Evolutionary conservation across 1,140 invertebrate genomes (phyloP).

Genomic region (Lepidurus arcticus): DNA sequence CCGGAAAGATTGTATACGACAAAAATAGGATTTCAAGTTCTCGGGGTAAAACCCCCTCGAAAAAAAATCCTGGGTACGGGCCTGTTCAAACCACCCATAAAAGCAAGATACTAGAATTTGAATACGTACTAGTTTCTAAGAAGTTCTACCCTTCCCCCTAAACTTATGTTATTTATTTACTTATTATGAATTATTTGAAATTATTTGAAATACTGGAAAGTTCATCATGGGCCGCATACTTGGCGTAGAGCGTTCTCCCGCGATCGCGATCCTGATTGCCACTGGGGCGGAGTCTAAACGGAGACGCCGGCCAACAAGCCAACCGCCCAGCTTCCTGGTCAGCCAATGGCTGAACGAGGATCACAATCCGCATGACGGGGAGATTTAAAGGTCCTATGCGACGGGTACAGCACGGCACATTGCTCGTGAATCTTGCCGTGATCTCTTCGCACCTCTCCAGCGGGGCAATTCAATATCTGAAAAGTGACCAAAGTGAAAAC

Average conservation of each 20-base stretch:
- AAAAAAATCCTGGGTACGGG: too few relatives aligned
- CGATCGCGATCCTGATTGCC: not conserved
- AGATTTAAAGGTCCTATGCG: not conserved
- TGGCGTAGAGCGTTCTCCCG: not conserved
- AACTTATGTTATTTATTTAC: not conserved
- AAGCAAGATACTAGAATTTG: not conserved
- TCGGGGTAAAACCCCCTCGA: too few relatives aligned
- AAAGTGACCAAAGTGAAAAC: too few relatives aligned
- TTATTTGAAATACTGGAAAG: not conserved
- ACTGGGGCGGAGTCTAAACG: not conserved
- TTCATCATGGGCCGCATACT: not conserved
- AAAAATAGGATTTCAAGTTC: too few relatives aligned
- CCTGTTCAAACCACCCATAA: not conserved
- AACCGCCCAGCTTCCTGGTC: not conserved
- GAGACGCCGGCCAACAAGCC: not conserved
- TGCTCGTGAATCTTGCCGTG: slow-evolving; percentile 7
- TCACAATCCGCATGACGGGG: not conserved
- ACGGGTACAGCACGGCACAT: not conserved
- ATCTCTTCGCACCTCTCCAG: not conserved
- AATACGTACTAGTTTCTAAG: not conserved
- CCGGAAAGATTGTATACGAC: too few relatives aligned
- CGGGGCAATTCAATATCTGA: not conserved
- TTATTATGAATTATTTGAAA: not conserved
- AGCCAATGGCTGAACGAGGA: not conserved
- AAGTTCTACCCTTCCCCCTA: not conserved